A percentile compares a stretch with the other conserved stretches of the same genome.
These are phyloP conservation scores for Trichopria drosophilae DNA, from an alignment of 2,888 invertebrate species.

Conservation along the genomic window DNA sequence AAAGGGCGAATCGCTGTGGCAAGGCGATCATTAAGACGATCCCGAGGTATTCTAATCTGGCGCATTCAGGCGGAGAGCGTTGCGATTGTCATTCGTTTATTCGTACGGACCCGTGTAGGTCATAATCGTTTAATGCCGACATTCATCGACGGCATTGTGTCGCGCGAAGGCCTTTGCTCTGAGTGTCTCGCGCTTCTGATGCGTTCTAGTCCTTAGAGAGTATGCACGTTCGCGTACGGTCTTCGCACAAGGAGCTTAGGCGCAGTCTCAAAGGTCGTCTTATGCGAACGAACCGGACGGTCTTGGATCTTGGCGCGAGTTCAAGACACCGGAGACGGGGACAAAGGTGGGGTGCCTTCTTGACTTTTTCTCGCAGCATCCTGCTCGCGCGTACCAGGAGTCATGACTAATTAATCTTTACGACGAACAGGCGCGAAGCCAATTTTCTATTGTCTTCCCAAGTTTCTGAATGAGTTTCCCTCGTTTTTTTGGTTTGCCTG, in stretches of 20 bases:
- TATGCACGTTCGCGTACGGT: slow-evolving; percentile 50
- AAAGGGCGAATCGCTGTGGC: slow-evolving; percentile 31
- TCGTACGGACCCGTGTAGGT: slow-evolving; percentile 47
- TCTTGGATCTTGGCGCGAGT: too few species aligned
- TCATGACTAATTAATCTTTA: slow-evolving; percentile 53
- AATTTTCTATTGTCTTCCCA: slow-evolving; percentile 38
- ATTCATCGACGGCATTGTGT: slow-evolving; percentile 45
- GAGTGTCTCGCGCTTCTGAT: slow-evolving; percentile 34
- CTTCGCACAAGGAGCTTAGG: slow-evolving; percentile 50
- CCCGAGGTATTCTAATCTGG: slow-evolving; percentile 30
- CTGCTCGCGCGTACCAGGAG: too few species aligned
- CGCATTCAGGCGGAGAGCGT: slow-evolving; percentile 19
- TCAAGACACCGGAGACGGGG: too few species aligned
- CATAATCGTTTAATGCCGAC: slow-evolving; percentile 54
- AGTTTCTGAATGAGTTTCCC: too few species aligned
- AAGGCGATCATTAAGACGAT: background rate
- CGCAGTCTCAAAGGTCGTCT: slow-evolving; percentile 43
- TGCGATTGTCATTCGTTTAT: slow-evolving; percentile 52
- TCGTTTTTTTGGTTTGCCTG: too few species aligned
- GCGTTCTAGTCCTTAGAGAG: slow-evolving; percentile 48
- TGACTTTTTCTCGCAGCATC: too few species aligned
- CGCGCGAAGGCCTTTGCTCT: slow-evolving; percentile 42
- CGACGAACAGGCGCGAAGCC: slow-evolving; percentile 36
- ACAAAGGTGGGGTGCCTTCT: too few species aligned
- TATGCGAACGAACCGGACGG: slow-evolving; percentile 40